Base-by-base conservation (phyloP, 2,888 invertebrate genomes). In the Clusia tigrina region DNA sequence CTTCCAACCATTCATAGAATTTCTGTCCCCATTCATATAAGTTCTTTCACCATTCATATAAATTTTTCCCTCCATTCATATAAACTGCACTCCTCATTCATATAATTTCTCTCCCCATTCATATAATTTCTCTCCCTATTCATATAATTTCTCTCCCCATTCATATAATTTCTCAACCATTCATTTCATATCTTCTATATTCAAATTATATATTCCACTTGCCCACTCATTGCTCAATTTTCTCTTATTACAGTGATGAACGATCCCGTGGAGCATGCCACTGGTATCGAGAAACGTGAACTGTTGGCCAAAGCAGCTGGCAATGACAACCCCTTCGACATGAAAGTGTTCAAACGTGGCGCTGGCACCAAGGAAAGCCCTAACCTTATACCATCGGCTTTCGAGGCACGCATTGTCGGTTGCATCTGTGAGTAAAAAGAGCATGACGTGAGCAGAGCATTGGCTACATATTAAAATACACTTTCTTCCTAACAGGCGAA, bases 221-320 rank as follows among this genome's bases (percentile, higher is more conserved):
- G 15, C 9, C 38, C 6, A 32, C n/a, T n/a, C n/a, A n/a, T n/a
- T n/a, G n/a, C n/a, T n/a, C n/a, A n/a, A n/a, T n/a, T n/a, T n/a
- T n/a, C n/a, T n/a, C n/a, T n/a, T 51, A 23, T 71, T 71, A 54
- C 68, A 92, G 91, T 89, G 86, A 89, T 94, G 89, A 90, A 94
- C 54, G 95, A 96, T 80, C 93, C 95, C 25, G 70, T 96, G 77
- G 97, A 97, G 78, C 94, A 95, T 81, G 94, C 96, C 23, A 96
- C 96, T 26, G 98, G 98, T 74, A 81, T 95, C 70, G 96, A 97
- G 82, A 93, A 95, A 84, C 91, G 91, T 78, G 96, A 97, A 85
- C 85, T 97, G 73, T 85, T 96, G 70, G 94, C 95, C 25, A 87
- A 91, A 82, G 88, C 91, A 72, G 90, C 93, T 62, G 97, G 97